phyloP scores from a whole-genome alignment of 1,140 invertebrate genomes.

The Caenorhabditis latens region DNA sequence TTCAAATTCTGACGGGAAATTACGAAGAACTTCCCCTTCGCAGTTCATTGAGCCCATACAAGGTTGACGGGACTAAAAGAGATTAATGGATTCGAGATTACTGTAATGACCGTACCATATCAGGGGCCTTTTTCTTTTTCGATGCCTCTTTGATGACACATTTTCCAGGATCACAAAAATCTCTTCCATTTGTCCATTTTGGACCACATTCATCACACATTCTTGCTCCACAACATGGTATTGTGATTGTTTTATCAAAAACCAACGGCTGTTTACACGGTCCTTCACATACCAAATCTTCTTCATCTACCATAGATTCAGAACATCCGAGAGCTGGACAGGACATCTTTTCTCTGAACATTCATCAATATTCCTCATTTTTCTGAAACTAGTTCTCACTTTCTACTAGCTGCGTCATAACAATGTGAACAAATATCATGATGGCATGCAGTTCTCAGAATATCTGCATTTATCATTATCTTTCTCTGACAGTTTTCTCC shows the following conservation, averaged over 20 bases:
- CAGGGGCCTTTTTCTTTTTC: conserved; percentile 46
- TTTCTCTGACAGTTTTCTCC: conserved; percentile 69
- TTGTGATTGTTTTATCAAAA: conserved; percentile 45
- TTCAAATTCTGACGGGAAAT: conserved; percentile 71
- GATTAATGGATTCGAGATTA: conserved; percentile 15
- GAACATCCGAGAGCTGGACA: conserved; percentile 66
- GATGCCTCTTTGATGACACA: conserved; percentile 51
- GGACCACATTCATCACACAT: conserved; percentile 49
- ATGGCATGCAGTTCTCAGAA: conserved; percentile 61
- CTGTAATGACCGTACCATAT: background rate
- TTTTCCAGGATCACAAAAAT: conserved; percentile 49
- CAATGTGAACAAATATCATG: conserved; percentile 69
- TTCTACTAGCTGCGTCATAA: conserved; percentile 63
- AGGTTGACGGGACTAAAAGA: conserved; percentile 26
- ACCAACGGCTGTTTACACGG: conserved; percentile 60
- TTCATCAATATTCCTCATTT: background rate
- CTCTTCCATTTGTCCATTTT: conserved; percentile 52
- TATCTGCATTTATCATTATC: conserved; percentile 57
- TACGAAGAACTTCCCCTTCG: conserved; percentile 68
- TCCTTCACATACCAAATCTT: conserved; percentile 65
- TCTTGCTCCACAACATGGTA: conserved; percentile 65
- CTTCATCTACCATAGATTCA: conserved; percentile 62
- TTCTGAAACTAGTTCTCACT: background rate
- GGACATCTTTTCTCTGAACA: conserved; percentile 53
- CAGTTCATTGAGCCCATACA: conserved; percentile 66